Evolutionary conservation across 2,113 vertebrate genomes (phyloP), one percentile per base, ranked within the genome.

Genomic region (Dipodomys merriami): DNA sequence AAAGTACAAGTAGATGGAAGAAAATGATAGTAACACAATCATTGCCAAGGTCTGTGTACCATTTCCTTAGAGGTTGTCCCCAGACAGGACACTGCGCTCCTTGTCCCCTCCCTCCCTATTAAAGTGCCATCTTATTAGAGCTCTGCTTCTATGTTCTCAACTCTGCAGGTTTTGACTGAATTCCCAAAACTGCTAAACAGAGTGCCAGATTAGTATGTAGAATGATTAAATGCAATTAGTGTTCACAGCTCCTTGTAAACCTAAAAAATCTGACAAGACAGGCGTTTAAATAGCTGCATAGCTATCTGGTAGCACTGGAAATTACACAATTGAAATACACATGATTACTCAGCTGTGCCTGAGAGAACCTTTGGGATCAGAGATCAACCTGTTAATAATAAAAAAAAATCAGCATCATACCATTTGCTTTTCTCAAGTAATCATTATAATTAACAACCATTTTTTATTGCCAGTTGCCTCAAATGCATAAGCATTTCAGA

Each of bases 401-500:
- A 83, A 53, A 53, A 67, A 65, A 90, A 57, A 25, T 68, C 62
- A 46, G 62, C 73, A 62, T n/a, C 89, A 57, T 64, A n/a, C 1
- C 4, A 87, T 53, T 93, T 49, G 27, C 33, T 78, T 79, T 78
- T 91, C 46, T 46, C 49, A 88, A 86, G 7, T 30, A 15, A 91
- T 83, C 39, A 23, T 86, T 86, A 53, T 79, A 91, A 93, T 86
- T 86, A 91, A 49, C 35, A 80, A 67, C 68, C n/a, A n/a, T 44
- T 60, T 93, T 90, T 96, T 83, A 76, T 80, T 20, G 73, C 60
- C 29, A 25, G 19, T 69, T 86, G 30, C 25, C 10, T 91, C 65
- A 83, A 88, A 88, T 91, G 83, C 39, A 82, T 93, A 74, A 74
- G 90, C 92, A 95, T 83, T 96, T 91, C 76, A 53, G 67, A 20